phyloP scores from a whole-genome alignment of 2,888 invertebrate genomes.

The Ormia ochracea region DNA sequence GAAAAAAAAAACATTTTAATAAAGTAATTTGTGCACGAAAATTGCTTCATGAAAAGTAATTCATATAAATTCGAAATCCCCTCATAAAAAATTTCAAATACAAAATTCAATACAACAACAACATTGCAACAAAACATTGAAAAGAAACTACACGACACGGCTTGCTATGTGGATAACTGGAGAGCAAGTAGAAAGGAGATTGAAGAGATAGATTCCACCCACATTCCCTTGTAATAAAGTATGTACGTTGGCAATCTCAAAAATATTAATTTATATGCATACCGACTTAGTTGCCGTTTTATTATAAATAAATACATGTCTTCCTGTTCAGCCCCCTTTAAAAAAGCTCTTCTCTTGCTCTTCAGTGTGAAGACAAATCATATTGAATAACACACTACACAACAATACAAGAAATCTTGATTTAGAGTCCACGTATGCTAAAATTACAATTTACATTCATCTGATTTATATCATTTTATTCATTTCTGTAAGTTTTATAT shows the following conservation, averaged over 20 bases:
- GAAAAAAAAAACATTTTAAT: slow-evolving; percentile 71
- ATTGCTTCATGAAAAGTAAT: slow-evolving; percentile 58
- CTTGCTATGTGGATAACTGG: background rate
- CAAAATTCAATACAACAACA: background rate
- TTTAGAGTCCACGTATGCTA: slow-evolving; percentile 52
- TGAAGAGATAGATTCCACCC: background rate
- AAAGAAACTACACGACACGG: background rate
- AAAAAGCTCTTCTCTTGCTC: slow-evolving; percentile 12
- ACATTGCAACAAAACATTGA: background rate
- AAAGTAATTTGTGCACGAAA: slow-evolving; percentile 73
- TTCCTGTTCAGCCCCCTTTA: background rate
- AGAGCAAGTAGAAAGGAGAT: slow-evolving; percentile 3
- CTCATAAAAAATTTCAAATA: slow-evolving; percentile 20
- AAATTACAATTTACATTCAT: slow-evolving; percentile 49
- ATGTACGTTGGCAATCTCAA: slow-evolving; percentile 47
- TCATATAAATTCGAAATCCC: slow-evolving; percentile 27
- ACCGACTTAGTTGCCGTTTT: slow-evolving; percentile 16
- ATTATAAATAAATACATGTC: slow-evolving; percentile 55
- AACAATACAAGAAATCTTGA: slow-evolving; percentile 39
- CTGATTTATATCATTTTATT: slow-evolving; percentile 33
- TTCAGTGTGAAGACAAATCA: slow-evolving; percentile 59
- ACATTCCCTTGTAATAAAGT: slow-evolving; percentile 42
- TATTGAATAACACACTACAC: background rate
- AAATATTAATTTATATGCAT: slow-evolving; percentile 32
- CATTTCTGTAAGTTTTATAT: slow-evolving; percentile 27